phyloP scores from a whole-genome alignment of 2,888 invertebrate species.

The Acanthosoma haemorrhoidale region DNA sequence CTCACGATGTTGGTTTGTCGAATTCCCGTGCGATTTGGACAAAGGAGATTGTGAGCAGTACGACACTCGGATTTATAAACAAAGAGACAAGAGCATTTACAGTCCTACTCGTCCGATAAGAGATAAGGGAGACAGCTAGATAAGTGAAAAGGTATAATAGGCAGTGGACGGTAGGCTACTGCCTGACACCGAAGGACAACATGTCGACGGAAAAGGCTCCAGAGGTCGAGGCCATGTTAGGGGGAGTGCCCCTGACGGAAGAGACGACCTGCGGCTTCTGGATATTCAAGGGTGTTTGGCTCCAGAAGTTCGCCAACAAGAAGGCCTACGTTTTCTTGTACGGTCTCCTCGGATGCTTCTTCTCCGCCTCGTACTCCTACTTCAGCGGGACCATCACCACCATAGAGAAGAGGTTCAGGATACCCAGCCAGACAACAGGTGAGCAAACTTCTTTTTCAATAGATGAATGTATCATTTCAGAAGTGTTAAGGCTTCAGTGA shows the following conservation, averaged over 20 bases:
- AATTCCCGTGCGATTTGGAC: no score
- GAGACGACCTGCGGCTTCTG: slow-evolving; percentile 62
- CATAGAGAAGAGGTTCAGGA: slow-evolving; percentile 66
- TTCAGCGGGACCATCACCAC: slow-evolving; percentile 69
- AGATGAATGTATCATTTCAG: no score
- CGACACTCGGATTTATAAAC: not conserved
- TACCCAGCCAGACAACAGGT: slow-evolving; percentile 65
- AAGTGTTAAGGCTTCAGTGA: no score
- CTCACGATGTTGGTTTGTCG: no score
- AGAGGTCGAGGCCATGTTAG: slow-evolving; percentile 27
- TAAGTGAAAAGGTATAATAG: slow-evolving; percentile 6
- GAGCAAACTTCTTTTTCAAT: slow-evolving; percentile 40
- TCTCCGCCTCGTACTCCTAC: slow-evolving; percentile 63
- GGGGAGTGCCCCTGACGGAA: slow-evolving; percentile 51
- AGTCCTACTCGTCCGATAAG: not conserved
- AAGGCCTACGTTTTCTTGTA: slow-evolving; percentile 58
- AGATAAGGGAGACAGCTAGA: not conserved
- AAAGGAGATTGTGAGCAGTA: no score
- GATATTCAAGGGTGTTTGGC: slow-evolving; percentile 53
- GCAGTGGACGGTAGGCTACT: no score
- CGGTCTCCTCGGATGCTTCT: slow-evolving; percentile 61
- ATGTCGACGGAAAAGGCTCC: not conserved
- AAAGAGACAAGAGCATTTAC: not conserved
- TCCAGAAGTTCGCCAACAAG: slow-evolving; percentile 57
- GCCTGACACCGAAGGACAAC: no score